Base-by-base conservation (phyloP, 1,140 invertebrate genomes). In the Papilio aristodemus region DNA sequence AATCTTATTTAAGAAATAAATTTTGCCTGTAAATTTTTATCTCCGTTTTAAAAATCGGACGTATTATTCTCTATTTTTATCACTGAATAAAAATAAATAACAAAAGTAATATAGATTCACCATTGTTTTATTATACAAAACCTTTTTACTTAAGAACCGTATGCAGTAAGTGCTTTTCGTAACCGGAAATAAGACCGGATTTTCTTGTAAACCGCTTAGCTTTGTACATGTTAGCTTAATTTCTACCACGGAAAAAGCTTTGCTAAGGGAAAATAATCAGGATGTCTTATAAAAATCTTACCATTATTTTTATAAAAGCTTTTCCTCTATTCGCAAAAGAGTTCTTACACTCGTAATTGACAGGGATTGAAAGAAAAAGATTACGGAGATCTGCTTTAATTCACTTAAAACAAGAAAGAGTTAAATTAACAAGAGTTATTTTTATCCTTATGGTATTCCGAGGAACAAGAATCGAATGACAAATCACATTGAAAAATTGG, bases 221-320 rank as follows among this genome's bases (percentile, higher is more conserved):
- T 43, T 43, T 27, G 60, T 64, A 43, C 38, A 64, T 64, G 38
- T 64, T 43, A 39, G 38, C 60, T 64, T 64, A 64, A 64, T 64
- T 64, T 64, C 17, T 43, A 43, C 37, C 13, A 41, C 22, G 17
- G 60, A 64, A 64, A 64, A 64, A 64, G 60, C 60, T 64, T 43
- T 22, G 37, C 22, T 25, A n/a, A 39, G 37, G 60, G 11, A 64
- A 64, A 22, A 64, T 64, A 64, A 64, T 64, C 60, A 64, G 38
- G 19, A 43, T 41, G 60, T 43, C 60, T 41, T 38, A 25, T 19
- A 22, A 43, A 60, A 63, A 63, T 63, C 22, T 27, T 9, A 17
- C 19, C 38, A 43, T 41, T 63, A 25, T 32, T 32, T 32, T 32
- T 25, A 41, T 64, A 8, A 37, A 62, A 62, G 17, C 36, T 38